Conservation (phyloP, 1,140 invertebrate species). For the Papilio polyxenes region DNA sequence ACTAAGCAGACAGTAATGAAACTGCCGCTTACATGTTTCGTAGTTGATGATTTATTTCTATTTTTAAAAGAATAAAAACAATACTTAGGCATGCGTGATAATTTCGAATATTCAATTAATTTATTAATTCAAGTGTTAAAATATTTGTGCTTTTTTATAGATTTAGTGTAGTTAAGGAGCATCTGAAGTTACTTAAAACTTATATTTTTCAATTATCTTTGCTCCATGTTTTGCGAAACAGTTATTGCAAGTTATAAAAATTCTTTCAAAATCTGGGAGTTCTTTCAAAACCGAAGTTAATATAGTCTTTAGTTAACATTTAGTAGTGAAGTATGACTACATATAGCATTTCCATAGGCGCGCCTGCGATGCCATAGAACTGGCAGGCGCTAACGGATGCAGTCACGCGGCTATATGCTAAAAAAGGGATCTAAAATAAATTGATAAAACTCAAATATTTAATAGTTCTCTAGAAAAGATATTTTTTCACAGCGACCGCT, state of each 20-base stretch:
- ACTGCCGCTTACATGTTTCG: constrained; percentile 18
- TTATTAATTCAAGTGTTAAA: not conserved
- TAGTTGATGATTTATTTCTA: constrained; percentile 19
- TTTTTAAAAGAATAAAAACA: constrained; percentile 9
- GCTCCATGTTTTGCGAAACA: not conserved
- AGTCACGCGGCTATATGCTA: too few species aligned
- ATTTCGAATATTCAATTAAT: not conserved
- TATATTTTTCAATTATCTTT: not conserved
- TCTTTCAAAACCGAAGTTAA: not conserved
- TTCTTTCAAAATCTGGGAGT: too few species aligned
- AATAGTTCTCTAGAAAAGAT: not conserved
- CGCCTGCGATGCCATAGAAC: too few species aligned
- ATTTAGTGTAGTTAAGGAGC: not conserved
- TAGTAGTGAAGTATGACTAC: too few species aligned
- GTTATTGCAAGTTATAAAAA: not conserved
- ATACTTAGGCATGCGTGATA: not conserved
- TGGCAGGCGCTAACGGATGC: too few species aligned
- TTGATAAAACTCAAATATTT: not conserved
- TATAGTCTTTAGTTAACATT: too few species aligned
- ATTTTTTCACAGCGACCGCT: not conserved
- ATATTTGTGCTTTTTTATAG: too few species aligned
- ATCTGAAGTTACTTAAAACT: not conserved
- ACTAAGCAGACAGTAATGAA: constrained; percentile 24
- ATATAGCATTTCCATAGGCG: too few species aligned
- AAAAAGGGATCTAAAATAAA: not conserved